Evolutionary conservation across 2,888 invertebrate genomes (phyloP).

Genomic region (Chrysodeixis includens): DNA sequence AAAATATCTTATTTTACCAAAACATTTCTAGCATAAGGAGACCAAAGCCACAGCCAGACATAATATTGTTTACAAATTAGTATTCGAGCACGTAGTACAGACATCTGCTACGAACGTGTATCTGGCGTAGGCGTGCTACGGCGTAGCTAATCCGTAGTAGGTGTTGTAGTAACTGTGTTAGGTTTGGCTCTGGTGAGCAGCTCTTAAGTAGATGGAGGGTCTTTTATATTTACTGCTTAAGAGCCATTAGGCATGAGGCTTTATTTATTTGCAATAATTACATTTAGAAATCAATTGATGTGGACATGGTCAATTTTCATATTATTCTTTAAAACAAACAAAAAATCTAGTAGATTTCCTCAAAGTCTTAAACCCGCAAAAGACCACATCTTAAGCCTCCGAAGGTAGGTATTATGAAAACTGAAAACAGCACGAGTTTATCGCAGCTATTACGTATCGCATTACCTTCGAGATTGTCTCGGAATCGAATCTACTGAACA

Average conservation of each 20-base stretch:
- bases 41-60: constrained; percentile 7
- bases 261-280: too few relatives aligned
- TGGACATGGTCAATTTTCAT: too few relatives aligned
- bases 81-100: constrained; percentile 33
- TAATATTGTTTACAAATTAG: constrained; percentile 35
- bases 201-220: background rate
- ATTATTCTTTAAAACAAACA: too few relatives aligned
- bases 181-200: background rate
- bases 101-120: constrained; percentile 37
- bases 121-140: constrained; percentile 26
- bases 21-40: background rate
- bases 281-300: too few relatives aligned
- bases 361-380: constrained; percentile 6
- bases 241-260: too few relatives aligned
- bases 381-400: constrained; percentile 9
- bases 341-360: background rate
- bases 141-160: constrained; percentile 28
- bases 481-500: constrained; percentile 46
- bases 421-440: constrained; percentile 52
- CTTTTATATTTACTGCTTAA: too few relatives aligned
- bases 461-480: constrained; percentile 57
- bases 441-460: constrained; percentile 46
- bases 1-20: background rate
- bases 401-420: constrained; percentile 45
- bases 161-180: background rate